Evolutionary conservation across 2,888 invertebrate genomes (phyloP), one percentile per base, ranked within the genome.

Genomic region (Pristionchus fissidentatus): DNA sequence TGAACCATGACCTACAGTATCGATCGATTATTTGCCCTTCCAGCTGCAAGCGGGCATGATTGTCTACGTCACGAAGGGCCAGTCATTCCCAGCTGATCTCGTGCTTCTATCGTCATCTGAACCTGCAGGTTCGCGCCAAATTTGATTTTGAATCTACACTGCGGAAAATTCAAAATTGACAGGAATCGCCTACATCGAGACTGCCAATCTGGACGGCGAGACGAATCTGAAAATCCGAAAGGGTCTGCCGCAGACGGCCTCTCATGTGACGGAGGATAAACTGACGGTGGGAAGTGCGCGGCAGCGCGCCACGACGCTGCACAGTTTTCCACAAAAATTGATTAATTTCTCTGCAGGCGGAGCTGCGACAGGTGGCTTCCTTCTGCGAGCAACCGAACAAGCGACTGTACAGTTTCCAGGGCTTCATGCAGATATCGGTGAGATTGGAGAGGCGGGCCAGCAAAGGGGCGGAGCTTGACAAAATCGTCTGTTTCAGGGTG

Each of bases 201-300:
- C 98, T 0, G 96, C 98, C 13, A 98, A 98, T 94, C 94, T 98
- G 92, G 98, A 98, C 93, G 98, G 98, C 0, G 98, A 99, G 94
- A 98, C 98, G 13, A 99, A 98, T 94, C 94, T 98, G 87, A 98
- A 98, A 94, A 96, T 98, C 89, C 95, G 98, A 35, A 97, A 97
- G 93, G 93, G 93, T 15, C 66, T 85, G 1, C 22, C 79, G 10
- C 66, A 35, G 2, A 84, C 84, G 19, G 82, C 75, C 0, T 8
- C 26, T 10, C 41, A 41, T 19, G 38, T 83, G 5, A 43, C 32
- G 35, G 15, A 32, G 10, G 83, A 83, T n/a, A 22, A 22, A 15
- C 22, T 83, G 4, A 73, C 49, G 35, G 83, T 83, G 19, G n/a
- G 19, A 70, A 43, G 70, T 55, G 41, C 15, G 49, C 52, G 49